A percentile compares a stretch with the other conserved stretches of the same genome.
These are phyloP conservation scores for Lycodopsis pacificus DNA, from an alignment of 2,797 vertebrate species.

Conservation along the genomic window DNA sequence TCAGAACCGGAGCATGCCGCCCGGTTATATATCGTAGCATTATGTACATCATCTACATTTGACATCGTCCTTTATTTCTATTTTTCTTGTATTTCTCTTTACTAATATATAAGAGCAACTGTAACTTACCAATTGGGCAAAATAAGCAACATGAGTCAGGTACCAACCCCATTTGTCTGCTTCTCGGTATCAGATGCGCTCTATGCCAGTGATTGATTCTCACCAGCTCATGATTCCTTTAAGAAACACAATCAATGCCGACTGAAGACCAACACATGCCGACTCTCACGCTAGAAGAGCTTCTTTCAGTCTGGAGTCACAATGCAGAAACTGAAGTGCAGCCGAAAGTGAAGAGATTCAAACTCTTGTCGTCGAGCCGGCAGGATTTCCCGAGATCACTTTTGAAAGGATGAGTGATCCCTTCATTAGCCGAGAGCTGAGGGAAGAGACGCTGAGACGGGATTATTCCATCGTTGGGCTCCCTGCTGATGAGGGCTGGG, in stretches of 20 bases:
- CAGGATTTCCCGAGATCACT: constrained; percentile 33
- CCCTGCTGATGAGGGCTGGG: constrained; percentile 29
- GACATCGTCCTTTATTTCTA: background rate
- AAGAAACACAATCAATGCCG: background rate
- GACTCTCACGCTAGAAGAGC: background rate
- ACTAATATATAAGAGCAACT: background rate
- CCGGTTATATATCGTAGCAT: background rate
- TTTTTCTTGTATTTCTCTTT: background rate
- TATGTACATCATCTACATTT: background rate
- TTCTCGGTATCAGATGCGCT: background rate
- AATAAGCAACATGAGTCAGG: background rate
- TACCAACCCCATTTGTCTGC: background rate
- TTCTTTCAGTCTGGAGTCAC: constrained; percentile 1
- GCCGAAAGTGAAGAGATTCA: constrained; percentile 12
- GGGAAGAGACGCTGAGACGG: background rate
- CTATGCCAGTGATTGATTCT: background rate
- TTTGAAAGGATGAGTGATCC: constrained; percentile 38
- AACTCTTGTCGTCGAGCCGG: constrained; percentile 4
- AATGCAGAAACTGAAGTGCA: constrained; percentile 13
- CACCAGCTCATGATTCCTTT: background rate
- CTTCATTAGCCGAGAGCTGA: constrained; percentile 37
- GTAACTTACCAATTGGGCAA: background rate
- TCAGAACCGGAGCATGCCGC: background rate
- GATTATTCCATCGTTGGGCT: constrained; percentile 53
- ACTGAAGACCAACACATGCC: background rate